A percentile compares a stretch with the other conserved stretches of the same genome.
Conservation (phyloP, 2,113 vertebrate genomes). For the Dicentrarchus labrax region DNA sequence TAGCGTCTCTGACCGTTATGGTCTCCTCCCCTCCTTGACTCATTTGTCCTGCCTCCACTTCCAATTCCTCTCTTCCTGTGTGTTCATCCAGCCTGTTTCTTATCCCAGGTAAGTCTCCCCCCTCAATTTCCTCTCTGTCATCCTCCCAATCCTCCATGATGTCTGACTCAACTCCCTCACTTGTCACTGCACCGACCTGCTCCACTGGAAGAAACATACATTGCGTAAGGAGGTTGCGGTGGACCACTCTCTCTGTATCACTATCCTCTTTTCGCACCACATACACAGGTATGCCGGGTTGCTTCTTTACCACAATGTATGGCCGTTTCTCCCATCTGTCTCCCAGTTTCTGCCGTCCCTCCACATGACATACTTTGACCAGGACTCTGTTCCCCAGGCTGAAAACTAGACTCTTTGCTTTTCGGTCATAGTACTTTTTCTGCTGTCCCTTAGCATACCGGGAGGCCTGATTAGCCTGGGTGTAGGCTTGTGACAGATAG, state of each 20-base stretch:
- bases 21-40: too few species aligned
- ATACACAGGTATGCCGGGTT: neutral
- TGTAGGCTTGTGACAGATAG: neutral
- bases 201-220: neutral
- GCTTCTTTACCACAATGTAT: constrained; percentile 21
- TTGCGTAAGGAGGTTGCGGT: neutral
- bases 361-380: constrained; percentile 10
- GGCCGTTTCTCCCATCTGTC: neutral
- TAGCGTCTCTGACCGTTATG: too few species aligned
- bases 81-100: too few species aligned
- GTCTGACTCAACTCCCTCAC: too few species aligned
- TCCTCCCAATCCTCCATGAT: too few species aligned
- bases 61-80: too few species aligned
- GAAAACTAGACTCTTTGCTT: neutral
- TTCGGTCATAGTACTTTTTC: neutral
- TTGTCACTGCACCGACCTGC: too few species aligned
- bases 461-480: neutral
- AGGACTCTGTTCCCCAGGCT: neutral
- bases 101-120: too few species aligned
- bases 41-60: too few species aligned
- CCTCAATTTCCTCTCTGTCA: too few species aligned
- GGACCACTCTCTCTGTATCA: neutral
- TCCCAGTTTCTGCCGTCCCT: neutral
- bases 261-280: neutral
- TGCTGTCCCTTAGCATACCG: neutral